A percentile compares a stretch with the other conserved stretches of the same genome.
Conservation (phyloP, 92 coral and sea anemone species). For the Bergia sp. region DNA sequence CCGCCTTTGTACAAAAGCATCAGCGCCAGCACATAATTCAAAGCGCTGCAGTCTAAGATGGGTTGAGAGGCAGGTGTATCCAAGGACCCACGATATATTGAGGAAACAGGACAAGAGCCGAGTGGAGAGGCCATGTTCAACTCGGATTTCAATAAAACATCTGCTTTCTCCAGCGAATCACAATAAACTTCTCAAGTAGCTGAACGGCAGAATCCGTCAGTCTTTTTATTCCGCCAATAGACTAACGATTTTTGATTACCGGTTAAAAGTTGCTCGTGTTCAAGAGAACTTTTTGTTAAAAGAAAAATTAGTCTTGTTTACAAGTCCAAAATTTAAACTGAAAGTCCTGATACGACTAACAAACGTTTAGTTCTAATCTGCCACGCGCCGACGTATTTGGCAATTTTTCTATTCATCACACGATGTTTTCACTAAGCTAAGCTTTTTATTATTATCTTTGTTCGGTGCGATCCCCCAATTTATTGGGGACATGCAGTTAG, state of each 20-base stretch:
- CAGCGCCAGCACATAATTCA: neutral
- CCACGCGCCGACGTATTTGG: conserved; percentile 1
- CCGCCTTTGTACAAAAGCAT: neutral
- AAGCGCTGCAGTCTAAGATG: neutral
- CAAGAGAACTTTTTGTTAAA: neutral
- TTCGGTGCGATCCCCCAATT: conserved; percentile 16
- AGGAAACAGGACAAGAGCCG: conserved; percentile 23
- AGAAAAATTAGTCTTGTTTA: neutral
- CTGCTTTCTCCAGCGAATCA: conserved; percentile 39
- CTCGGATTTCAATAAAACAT: conserved; percentile 29
- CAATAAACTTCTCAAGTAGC: conserved; percentile 33
- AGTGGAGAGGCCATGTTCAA: conserved; percentile 5
- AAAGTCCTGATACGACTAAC: neutral
- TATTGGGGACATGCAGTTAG: conserved; percentile 36
- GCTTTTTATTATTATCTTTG: conserved; percentile 26
- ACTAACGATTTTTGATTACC: neutral
- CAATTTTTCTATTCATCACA: conserved; percentile 19
- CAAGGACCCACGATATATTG: neutral
- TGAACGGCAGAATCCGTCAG: conserved; percentile 8
- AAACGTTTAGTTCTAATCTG: neutral
- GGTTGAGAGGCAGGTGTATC: conserved; percentile 17
- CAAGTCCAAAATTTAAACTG: neutral
- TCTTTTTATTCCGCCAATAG: neutral
- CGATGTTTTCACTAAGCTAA: conserved; percentile 11
- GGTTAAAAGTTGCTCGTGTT: neutral